Evolutionary conservation across 30 jellyfish, hydroid and myxozoan species (phyloP).

Genomic region (Sanderia malayensis): DNA sequence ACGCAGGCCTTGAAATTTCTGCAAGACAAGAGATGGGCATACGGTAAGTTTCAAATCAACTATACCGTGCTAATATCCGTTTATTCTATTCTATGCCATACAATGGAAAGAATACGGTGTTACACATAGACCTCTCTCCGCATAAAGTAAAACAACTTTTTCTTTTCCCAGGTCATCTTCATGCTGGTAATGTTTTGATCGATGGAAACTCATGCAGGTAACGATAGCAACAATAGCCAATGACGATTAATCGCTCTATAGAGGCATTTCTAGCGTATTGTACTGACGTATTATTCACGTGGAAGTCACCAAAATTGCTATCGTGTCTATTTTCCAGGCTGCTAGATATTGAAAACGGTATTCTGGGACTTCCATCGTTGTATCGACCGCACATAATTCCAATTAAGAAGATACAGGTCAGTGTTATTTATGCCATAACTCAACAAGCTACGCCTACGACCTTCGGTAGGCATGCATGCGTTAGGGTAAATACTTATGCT

Average conservation of each 20-base stretch:
- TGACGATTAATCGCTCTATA: too few species aligned
- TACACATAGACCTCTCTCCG: too few species aligned
- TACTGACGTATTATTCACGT: too few species aligned
- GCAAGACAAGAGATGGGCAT: conserved; percentile 91
- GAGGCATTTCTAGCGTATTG: too few species aligned
- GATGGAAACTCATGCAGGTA: conserved; percentile 92
- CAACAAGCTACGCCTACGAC: too few species aligned
- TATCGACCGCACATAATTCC: conserved; percentile 68
- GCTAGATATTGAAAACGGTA: conserved; percentile 92
- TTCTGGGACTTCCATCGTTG: conserved; percentile 82
- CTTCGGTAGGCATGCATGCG: too few species aligned
- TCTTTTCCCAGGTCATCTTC: conserved; percentile 84
- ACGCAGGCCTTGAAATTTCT: conserved; percentile 76
- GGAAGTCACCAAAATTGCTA: too few species aligned
- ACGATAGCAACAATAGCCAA: too few species aligned
- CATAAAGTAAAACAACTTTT: too few species aligned
- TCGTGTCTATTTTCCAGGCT: too few species aligned
- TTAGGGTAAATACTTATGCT: too few species aligned
- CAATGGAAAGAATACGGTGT: too few species aligned
- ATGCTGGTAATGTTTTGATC: conserved; percentile 89
- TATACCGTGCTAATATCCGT: conserved; percentile 84
- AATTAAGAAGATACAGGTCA: conserved; percentile 71
- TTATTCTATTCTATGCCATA: neutral
- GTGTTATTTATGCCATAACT: neutral
- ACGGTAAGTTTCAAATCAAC: conserved; percentile 81